phyloP scores from a whole-genome alignment of 2,797 vertebrate genomes.

The Rostrhamus sociabilis region DNA sequence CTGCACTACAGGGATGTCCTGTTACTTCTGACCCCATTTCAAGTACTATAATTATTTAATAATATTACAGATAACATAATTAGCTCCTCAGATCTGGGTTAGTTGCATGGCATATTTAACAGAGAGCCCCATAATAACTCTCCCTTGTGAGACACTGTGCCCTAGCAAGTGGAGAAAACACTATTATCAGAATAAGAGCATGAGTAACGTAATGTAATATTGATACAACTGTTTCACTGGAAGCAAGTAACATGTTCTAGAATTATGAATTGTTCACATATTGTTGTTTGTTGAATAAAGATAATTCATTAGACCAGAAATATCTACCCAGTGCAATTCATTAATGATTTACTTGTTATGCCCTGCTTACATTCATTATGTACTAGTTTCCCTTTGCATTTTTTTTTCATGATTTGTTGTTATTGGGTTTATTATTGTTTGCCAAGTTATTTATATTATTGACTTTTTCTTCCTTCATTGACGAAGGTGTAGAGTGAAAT shows the following conservation, averaged over 20 bases:
- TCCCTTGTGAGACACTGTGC: neutral
- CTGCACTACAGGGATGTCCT: neutral
- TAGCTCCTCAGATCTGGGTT: neutral
- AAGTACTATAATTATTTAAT: conserved; percentile 33
- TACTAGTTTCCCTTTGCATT: neutral
- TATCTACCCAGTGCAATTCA: neutral
- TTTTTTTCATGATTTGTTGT: neutral
- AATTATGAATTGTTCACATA: neutral
- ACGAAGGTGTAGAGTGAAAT: neutral
- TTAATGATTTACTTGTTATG: neutral
- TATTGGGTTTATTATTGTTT: neutral
- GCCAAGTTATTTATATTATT: neutral
- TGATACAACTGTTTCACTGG: neutral
- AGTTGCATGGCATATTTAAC: conserved; percentile 13
- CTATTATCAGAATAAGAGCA: neutral
- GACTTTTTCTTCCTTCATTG: neutral
- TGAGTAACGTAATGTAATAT: neutral
- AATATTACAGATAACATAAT: conserved; percentile 18
- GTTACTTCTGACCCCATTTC: conserved; percentile 3
- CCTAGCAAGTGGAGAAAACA: neutral
- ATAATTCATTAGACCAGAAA: neutral
- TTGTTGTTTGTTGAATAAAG: neutral
- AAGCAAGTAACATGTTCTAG: neutral
- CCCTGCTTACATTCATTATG: neutral
- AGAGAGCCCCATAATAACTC: neutral